These are phyloP conservation scores for Drosophila pseudoananassae DNA, from an alignment of 1,140 invertebrate genomes.

Conservation along the genomic window DNA sequence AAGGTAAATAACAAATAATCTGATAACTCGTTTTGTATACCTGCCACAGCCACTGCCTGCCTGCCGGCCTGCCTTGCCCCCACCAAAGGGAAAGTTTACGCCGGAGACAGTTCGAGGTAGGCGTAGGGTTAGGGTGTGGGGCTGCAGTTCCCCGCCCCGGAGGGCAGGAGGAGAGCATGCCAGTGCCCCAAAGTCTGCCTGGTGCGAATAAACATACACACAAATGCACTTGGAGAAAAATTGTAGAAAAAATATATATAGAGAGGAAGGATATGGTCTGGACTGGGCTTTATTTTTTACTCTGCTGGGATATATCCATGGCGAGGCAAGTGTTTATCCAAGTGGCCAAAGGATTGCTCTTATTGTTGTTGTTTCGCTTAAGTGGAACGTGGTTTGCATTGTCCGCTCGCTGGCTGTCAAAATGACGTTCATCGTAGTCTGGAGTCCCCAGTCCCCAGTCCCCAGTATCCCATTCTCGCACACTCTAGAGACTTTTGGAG, in stretches of 20 bases:
- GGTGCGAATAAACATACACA: constrained; percentile 53
- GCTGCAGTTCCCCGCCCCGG: constrained; percentile 3
- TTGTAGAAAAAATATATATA: not conserved
- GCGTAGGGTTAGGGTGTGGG: constrained; percentile 1
- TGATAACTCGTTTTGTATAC: constrained; percentile 82
- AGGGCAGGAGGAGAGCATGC: constrained; percentile 28
- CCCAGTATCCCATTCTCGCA: constrained; percentile 2
- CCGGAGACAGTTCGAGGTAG: constrained; percentile 33
- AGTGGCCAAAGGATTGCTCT: constrained; percentile 68
- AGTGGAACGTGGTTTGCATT: constrained; percentile 83
- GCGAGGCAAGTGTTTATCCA: constrained; percentile 75
- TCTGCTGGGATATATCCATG: constrained; percentile 31
- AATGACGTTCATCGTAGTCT: constrained; percentile 66
- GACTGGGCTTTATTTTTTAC: not conserved
- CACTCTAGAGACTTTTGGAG: constrained; percentile 25
- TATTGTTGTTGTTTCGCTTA: constrained; percentile 63
- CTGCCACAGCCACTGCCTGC: constrained; percentile 43
- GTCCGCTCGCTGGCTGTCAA: constrained; percentile 79
- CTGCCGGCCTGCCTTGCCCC: constrained; percentile 24
- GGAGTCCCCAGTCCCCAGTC: constrained; percentile 12
- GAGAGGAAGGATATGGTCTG: no score
- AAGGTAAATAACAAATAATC: constrained; percentile 82
- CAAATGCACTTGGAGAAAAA: constrained; percentile 12
- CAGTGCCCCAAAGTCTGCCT: constrained; percentile 79
- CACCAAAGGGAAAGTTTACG: constrained; percentile 72